Evolutionary conservation across 2,113 vertebrate genomes (phyloP), one percentile per base, ranked within the genome.

Genomic region (Hippotragus niger): DNA sequence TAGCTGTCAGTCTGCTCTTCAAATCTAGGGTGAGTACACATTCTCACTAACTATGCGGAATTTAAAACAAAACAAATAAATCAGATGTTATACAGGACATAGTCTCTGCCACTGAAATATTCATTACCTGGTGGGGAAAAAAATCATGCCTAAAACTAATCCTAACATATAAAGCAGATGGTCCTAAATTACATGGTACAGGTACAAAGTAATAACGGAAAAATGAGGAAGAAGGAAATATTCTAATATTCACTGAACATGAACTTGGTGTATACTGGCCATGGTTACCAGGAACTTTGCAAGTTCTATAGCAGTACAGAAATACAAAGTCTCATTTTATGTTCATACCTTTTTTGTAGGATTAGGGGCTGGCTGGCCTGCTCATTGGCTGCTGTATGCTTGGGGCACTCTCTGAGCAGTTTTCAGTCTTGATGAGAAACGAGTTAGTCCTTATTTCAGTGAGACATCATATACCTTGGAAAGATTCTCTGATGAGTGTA

Each of bases 21-120:
- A 97, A 89, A 47, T 36, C 21, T 64, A 83, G 15, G n/a, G 47
- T 60, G 6, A 58, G n/a, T 87, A 43, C 11, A 6, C 25, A 81
- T 40, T 74, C 19, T 12, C 76, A 40, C 74, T 78, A 88, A 90
- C 88, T 95, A 71, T 67, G 10, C 67, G 6, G 16, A 31, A 17
- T 91, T 93, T 80, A 87, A 33, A 71, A 88, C 33, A 93, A 93
- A 97, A 71, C 33, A 83, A 87, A 92, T n/a, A 91, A 83, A 86
- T 53, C n/a, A 43, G 80, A 33, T 91, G n/a, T 10, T 74, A 76
- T 88, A 88, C 95, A 45, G 16, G 43, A 12, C 11, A 43, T 29
- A 80, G 31, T 14, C 19, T 93, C 23, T 88, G 16, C 57, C 23
- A 7, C 33, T 8, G 25, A 58, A 96, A 60, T 62, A 33, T 52